Evolutionary conservation across 2,888 invertebrate species (phyloP).

Genomic region (Eucriotettix oculatus): DNA sequence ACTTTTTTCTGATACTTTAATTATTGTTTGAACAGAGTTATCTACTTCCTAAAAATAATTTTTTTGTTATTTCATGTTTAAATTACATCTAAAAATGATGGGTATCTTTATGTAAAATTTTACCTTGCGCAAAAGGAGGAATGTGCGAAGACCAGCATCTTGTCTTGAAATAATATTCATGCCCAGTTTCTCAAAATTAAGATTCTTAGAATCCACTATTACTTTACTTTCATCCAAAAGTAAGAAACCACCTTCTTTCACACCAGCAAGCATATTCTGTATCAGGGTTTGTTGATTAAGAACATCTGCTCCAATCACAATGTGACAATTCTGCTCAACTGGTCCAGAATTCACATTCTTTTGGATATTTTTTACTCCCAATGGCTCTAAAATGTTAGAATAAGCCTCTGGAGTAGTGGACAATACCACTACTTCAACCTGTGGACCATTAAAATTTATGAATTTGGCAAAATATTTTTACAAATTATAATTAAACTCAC

Average conservation of each 20-base stretch:
- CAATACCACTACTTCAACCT: conserved; percentile 37
- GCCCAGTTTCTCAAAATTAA: too few relatives aligned
- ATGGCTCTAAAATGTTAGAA: conserved; percentile 37
- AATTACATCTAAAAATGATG: too few relatives aligned
- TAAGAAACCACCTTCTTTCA: conserved; percentile 53
- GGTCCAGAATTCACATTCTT: conserved; percentile 43
- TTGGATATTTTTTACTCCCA: conserved; percentile 42
- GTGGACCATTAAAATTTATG: background rate
- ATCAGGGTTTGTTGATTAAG: conserved; percentile 31
- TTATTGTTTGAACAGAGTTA: conserved; percentile 19
- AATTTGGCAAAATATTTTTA: too few relatives aligned
- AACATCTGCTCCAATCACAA: conserved; percentile 49
- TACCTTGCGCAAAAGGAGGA: conserved; percentile 46
- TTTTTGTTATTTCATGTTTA: background rate
- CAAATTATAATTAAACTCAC: too few relatives aligned
- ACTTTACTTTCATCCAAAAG: conserved; percentile 51
- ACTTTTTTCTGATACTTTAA: conserved; percentile 49
- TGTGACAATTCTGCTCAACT: conserved; percentile 49
- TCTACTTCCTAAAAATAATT: background rate
- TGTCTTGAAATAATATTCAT: conserved; percentile 38
- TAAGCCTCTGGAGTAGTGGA: conserved; percentile 34
- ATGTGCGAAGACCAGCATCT: conserved; percentile 41
- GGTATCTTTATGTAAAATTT: too few relatives aligned
- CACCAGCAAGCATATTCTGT: conserved; percentile 37
- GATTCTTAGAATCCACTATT: background rate